Percentiles rank a stretch among this genome's conserved stretches.
Evolutionary conservation across 2,888 invertebrate genomes (phyloP).

Genomic region (Caenorhabditis wallacei): DNA sequence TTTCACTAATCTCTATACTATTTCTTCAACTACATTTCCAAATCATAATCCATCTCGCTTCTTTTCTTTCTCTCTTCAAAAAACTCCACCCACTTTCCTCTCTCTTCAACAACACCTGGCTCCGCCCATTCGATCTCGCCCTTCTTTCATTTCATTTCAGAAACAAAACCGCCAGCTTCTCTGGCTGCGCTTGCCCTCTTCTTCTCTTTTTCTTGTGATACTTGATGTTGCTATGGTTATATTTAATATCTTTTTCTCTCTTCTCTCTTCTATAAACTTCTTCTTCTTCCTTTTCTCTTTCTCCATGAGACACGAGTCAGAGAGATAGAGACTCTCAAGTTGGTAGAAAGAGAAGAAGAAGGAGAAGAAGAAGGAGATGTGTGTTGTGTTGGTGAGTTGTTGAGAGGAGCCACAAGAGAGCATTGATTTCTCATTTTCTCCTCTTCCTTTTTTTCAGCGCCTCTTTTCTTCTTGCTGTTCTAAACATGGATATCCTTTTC

Average conservation of each 20-base stretch:
- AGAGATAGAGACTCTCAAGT: too few species aligned
- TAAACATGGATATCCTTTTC: not conserved
- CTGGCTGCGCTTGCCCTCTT: not conserved
- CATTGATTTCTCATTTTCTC: slow-evolving; percentile 16
- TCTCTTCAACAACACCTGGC: not conserved
- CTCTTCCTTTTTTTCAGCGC: not conserved
- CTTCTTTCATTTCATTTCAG: not conserved
- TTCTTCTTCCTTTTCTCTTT: not conserved
- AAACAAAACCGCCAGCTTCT: not conserved
- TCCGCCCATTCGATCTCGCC: not conserved
- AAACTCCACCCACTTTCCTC: not conserved
- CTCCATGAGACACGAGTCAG: too few species aligned
- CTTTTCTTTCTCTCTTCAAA: not conserved
- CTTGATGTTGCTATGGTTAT: slow-evolving; percentile 23
- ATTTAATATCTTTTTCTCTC: not conserved
- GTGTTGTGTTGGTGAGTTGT: not conserved
- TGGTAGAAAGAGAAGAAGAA: not conserved
- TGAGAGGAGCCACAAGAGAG: not conserved
- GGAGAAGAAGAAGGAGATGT: not conserved
- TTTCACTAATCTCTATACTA: too few species aligned
- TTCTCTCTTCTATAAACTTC: not conserved
- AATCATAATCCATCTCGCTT: not conserved
- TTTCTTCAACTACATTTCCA: not conserved
- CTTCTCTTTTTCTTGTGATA: not conserved
- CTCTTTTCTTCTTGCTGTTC: not conserved